Conservation (phyloP, 1,140 invertebrate genomes). For the Plectrocnemia conspersa region DNA sequence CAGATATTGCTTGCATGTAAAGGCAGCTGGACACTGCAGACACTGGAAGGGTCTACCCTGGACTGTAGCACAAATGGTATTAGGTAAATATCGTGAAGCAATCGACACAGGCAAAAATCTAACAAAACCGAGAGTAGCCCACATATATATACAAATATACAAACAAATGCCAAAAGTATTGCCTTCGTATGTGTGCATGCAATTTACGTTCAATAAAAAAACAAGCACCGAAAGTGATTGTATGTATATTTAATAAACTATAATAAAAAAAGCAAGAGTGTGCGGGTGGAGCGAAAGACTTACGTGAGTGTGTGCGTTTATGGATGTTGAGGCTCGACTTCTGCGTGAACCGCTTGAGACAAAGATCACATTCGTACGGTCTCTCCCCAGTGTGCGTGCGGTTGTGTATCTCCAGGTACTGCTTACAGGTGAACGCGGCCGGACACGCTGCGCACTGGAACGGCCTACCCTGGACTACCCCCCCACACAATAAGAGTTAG, state of each 20-base stretch:
- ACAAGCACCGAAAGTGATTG: conserved; percentile 1
- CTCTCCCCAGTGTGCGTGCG: conserved; percentile 70
- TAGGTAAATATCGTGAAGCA: background rate
- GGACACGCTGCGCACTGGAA: conserved; percentile 70
- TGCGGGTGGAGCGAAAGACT: conserved; percentile 37
- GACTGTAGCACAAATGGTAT: conserved; percentile 38
- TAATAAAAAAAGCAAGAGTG: conserved; percentile 9
- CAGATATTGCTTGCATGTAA: conserved; percentile 65
- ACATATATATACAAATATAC: conserved; percentile 29
- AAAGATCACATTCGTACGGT: conserved; percentile 66
- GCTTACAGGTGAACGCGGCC: conserved; percentile 66
- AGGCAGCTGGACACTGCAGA: conserved; percentile 59
- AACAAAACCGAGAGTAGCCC: conserved; percentile 36
- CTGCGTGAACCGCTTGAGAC: conserved; percentile 64
- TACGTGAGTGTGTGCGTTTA: conserved; percentile 67
- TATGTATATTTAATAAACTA: background rate
- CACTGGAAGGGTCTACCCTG: conserved; percentile 62
- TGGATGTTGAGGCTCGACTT: conserved; percentile 70
- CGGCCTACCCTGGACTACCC: conserved; percentile 55
- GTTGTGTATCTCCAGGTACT: conserved; percentile 71
- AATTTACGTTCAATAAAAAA: background rate
- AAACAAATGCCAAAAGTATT: background rate
- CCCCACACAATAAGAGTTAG: conserved; percentile 45
- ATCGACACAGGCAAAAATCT: conserved; percentile 22
- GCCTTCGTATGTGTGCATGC: background rate